Base-by-base conservation (phyloP, 2,113 vertebrate genomes). In the Ahaetulla prasina region DNA sequence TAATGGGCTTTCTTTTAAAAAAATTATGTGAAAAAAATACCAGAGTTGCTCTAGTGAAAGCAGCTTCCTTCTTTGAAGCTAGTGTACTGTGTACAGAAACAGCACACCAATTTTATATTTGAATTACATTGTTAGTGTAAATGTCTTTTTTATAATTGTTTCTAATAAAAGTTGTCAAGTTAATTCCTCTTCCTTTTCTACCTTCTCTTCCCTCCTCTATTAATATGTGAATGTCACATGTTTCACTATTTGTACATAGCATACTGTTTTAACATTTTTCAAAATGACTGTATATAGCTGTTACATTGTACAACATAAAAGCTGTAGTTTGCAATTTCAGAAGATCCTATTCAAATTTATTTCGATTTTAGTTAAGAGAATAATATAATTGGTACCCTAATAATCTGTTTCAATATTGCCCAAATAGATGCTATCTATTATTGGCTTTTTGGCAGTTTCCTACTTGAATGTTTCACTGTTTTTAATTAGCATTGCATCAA, bases 61-160 rank as follows among this genome's bases (percentile, higher is more conserved):
- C 97, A 97, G 97, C 96, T 90, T 96, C 87, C 89, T 96, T 95
- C 96, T 97, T 97, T 95, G 94, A 98, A 98, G 97, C 97, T 98
- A 98, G 97, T 98, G 97, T 97, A 96, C 97, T 98, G 96, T 96
- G 96, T 96, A 96, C 92, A 95, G 53, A 74, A 53, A 90, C 80
- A 95, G 96, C 97, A 97, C 97, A 97, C 96, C 97, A 92, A 91
- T 94, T 89, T 89, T 95, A 94, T 95, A 94, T 95, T 96, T 97
- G 96, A 95, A 97, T 92, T 97, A 96, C 97, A 93, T 98, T 97
- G 96, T 98, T 98, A 97, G 96, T 97, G 93, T 97, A 97, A 89
- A 96, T 95, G 94, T 96, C 91, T 95, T 91, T 95, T 97, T 97
- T 97, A 95, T 97, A 96, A 95, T 96, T 96, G 95, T 97, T 96